Conservation (phyloP, 2,113 vertebrate genomes). For the Xyrauchen texanus region DNA sequence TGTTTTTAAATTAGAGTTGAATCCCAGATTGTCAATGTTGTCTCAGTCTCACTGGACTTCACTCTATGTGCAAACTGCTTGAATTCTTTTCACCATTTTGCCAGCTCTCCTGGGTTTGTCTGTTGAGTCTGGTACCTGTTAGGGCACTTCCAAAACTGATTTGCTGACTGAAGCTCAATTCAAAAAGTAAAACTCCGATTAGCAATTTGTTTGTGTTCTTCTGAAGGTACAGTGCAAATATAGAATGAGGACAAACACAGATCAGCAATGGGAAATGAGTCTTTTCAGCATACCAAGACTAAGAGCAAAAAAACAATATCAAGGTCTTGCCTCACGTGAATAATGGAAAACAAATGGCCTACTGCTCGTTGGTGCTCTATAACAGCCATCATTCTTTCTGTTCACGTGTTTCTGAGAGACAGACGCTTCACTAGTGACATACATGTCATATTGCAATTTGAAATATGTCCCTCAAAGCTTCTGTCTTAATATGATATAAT, state of each 20-base stretch:
- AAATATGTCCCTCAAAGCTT: no score
- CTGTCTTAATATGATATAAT: no score
- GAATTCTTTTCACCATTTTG: neutral
- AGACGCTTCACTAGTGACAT: neutral
- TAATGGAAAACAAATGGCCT: neutral
- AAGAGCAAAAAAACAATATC: neutral
- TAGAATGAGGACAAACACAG: neutral
- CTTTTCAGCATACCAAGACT: neutral
- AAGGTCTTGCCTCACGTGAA: neutral
- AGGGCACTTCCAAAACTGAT: slow-evolving; percentile 59
- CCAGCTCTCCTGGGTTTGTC: neutral
- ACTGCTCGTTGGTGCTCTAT: neutral
- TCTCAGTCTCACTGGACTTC: no score
- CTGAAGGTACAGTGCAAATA: slow-evolving; percentile 48
- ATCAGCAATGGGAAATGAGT: neutral
- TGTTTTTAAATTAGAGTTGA: no score
- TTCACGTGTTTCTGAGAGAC: neutral
- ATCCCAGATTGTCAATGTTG: no score
- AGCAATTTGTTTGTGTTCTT: slow-evolving; percentile 56
- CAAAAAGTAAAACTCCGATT: slow-evolving; percentile 50
- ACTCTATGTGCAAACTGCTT: neutral
- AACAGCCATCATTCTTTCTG: neutral
- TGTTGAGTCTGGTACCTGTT: slow-evolving; percentile 64
- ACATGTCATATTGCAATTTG: neutral
- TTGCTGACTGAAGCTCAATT: slow-evolving; percentile 46